Conservation (phyloP, 2,888 invertebrate species). For the Andrena haemorrhoa region DNA sequence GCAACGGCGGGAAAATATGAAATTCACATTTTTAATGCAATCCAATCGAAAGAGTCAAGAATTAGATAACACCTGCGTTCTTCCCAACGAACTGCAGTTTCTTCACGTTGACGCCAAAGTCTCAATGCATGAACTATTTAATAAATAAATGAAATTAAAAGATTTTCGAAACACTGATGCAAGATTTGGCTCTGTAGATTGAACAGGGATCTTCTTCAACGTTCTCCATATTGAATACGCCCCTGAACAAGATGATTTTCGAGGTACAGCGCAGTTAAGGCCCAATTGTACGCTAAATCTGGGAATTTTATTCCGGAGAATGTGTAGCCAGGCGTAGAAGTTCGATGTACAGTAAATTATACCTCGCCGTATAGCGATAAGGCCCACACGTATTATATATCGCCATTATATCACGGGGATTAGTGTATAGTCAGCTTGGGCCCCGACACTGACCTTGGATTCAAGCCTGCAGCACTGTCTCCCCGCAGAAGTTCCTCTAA, state of each 20-base stretch:
- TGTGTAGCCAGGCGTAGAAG: slow-evolving; percentile 4
- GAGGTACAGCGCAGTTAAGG: neutral
- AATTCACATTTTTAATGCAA: slow-evolving; percentile 48
- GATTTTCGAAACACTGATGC: no score
- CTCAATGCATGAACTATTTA: neutral
- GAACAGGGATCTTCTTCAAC: neutral
- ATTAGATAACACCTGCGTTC: slow-evolving; percentile 9
- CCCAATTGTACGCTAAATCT: neutral
- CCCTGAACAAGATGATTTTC: neutral
- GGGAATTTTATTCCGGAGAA: slow-evolving; percentile 1
- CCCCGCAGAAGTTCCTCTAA: slow-evolving; percentile 59
- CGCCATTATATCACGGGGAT: slow-evolving; percentile 45
- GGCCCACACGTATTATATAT: slow-evolving; percentile 37
- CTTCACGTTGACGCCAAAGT: neutral
- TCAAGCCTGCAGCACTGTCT: slow-evolving; percentile 55
- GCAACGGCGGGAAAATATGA: slow-evolving; percentile 22
- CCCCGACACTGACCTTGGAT: slow-evolving; percentile 74
- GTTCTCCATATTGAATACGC: neutral
- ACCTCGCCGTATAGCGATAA: slow-evolving; percentile 34
- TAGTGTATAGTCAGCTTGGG: slow-evolving; percentile 53
- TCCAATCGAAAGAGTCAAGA: neutral
- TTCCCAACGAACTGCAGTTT: neutral
- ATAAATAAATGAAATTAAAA: no score
- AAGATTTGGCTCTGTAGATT: no score
- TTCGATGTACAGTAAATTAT: slow-evolving; percentile 36